Evolutionary conservation across 2,888 invertebrate species (phyloP).

Genomic region (Leptopilina syphax): DNA sequence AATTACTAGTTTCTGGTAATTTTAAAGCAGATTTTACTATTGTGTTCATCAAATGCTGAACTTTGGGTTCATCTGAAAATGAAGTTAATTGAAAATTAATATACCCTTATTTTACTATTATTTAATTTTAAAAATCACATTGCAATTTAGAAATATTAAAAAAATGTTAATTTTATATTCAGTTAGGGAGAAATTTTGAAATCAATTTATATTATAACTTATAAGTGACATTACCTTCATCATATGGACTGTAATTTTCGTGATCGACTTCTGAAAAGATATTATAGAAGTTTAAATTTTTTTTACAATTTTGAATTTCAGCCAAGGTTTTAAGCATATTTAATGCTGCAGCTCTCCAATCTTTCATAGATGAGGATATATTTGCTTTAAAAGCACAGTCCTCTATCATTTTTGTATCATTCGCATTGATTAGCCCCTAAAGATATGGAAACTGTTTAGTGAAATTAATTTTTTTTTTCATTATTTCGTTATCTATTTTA

Average conservation of each 20-base stretch:
- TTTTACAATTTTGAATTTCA: constrained; percentile 81
- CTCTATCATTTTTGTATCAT: too few species aligned
- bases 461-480: too few species aligned
- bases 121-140: too few species aligned
- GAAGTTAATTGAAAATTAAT: background rate
- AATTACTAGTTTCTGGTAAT: constrained; percentile 72
- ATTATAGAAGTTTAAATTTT: constrained; percentile 90
- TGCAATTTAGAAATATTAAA: too few species aligned
- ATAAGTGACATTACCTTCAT: constrained; percentile 16
- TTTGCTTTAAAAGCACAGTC: constrained; percentile 74
- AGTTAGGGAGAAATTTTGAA: too few species aligned
- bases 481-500: too few species aligned
- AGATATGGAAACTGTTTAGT: too few species aligned
- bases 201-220: background rate
- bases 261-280: constrained; percentile 78
- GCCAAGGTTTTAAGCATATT: constrained; percentile 83
- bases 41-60: constrained; percentile 83
- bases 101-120: too few species aligned
- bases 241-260: background rate
- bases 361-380: constrained; percentile 77
- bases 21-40: constrained; percentile 82
- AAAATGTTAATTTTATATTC: too few species aligned
- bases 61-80: constrained; percentile 62
- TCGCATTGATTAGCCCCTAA: too few species aligned
- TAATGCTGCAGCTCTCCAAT: constrained; percentile 81